These are phyloP conservation scores for Ophioderma brevispina DNA, from an alignment of 35 echinoderm and acorn worm species.

Conservation along the genomic window DNA sequence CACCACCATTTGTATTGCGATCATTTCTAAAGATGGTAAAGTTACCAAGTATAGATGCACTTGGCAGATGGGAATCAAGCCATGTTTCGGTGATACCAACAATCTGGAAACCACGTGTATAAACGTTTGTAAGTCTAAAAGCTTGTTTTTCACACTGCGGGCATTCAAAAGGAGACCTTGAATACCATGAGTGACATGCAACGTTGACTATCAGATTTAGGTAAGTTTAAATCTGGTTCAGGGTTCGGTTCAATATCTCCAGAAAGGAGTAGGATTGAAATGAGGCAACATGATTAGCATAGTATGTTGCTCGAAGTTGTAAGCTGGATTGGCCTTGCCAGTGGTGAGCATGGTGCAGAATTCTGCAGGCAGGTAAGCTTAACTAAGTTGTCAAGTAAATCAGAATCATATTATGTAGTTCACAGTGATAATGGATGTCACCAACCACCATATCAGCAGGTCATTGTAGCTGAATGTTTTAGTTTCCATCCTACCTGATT, in stretches of 20 bases:
- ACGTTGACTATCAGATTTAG: too few relatives aligned
- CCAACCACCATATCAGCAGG: background rate
- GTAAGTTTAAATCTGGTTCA: background rate
- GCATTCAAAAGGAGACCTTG: background rate
- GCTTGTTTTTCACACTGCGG: background rate
- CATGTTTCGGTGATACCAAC: background rate
- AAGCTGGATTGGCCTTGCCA: background rate
- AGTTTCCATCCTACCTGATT: background rate
- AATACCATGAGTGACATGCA: too few relatives aligned
- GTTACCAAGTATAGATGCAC: background rate
- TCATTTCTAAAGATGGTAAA: background rate
- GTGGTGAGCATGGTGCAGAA: background rate
- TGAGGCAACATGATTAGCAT: background rate
- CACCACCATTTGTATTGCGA: background rate
- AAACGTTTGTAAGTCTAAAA: background rate
- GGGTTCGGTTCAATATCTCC: background rate
- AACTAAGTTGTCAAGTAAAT: too few relatives aligned
- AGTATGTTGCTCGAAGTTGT: background rate
- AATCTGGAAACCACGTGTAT: background rate
- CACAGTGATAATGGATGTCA: background rate
- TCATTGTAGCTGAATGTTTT: background rate
- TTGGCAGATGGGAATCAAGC: background rate
- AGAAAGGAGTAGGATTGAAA: background rate
- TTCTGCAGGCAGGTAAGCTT: background rate
- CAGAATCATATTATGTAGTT: background rate